A percentile compares a stretch with the other conserved stretches of the same genome.
Conservation (phyloP, 2,888 invertebrate genomes). For the Aphidius colemani region DNA sequence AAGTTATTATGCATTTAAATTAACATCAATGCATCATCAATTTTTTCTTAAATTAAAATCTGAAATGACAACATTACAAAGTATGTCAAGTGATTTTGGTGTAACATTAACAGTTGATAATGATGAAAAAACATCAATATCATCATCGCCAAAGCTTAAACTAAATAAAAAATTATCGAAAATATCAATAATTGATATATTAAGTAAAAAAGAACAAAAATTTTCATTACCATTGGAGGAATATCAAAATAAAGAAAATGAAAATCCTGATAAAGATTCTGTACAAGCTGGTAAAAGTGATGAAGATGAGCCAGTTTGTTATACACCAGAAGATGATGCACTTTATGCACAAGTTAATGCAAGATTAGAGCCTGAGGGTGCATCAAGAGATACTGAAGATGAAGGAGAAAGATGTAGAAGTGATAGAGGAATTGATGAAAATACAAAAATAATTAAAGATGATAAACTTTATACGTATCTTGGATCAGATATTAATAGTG, state of each 20-base stretch:
- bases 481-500: conserved; percentile 31
- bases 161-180: conserved; percentile 43
- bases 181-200: conserved; percentile 46
- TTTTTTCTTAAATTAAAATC: conserved; percentile 75
- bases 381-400: conserved; percentile 55
- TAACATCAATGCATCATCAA: conserved; percentile 79
- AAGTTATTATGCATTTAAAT: conserved; percentile 76
- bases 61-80: conserved; percentile 68
- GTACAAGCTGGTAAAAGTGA: conserved; percentile 33
- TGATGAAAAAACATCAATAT: not conserved
- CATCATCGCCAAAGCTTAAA: conserved; percentile 44
- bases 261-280: conserved; percentile 63
- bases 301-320: conserved; percentile 41
- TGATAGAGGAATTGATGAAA: conserved; percentile 34
- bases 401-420: conserved; percentile 49
- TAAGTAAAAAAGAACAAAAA: conserved; percentile 20
- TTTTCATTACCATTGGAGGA: conserved; percentile 62
- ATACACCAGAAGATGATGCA: conserved; percentile 49
- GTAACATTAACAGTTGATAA: conserved; percentile 48
- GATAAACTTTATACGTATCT: conserved; percentile 32
- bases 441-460: not conserved
- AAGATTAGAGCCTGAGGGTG: conserved; percentile 52
- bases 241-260: conserved; percentile 73
- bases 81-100: conserved; percentile 59
- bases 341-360: conserved; percentile 51